phyloP scores from a whole-genome alignment of 2,113 vertebrate species.

The Chionodraco myersi region DNA sequence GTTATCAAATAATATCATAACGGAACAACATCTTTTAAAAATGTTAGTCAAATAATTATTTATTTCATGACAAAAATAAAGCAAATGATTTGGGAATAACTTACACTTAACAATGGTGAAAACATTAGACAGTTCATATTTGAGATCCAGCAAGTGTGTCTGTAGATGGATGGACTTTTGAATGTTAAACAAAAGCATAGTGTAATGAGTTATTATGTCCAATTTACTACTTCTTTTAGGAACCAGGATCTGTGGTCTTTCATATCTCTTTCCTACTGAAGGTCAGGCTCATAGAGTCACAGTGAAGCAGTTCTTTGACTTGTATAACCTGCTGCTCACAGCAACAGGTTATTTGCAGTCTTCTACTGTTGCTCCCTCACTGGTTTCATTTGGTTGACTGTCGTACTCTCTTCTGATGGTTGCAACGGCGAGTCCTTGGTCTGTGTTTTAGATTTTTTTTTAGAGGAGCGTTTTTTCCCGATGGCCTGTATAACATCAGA shows the following conservation, averaged over 20 bases:
- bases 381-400: slow-evolving; percentile 8
- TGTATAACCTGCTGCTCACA: not conserved
- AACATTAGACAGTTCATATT: not conserved
- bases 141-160: not conserved
- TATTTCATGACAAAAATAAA: slow-evolving; percentile 5
- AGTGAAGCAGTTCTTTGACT: not conserved
- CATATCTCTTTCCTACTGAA: slow-evolving; percentile 5
- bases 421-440: not conserved
- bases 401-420: not conserved
- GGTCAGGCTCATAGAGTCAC: not conserved
- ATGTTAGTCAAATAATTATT: not conserved
- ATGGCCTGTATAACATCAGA: slow-evolving; percentile 81
- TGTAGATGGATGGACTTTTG: not conserved
- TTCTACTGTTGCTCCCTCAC: not conserved
- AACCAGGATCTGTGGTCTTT: not conserved
- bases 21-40: not conserved
- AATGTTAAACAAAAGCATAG: not conserved
- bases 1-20: not conserved
- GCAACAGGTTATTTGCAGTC: not conserved
- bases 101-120: not conserved
- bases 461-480: slow-evolving; percentile 50
- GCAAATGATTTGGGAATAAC: not conserved
- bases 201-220: not conserved
- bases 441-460: slow-evolving; percentile 25
- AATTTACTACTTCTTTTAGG: not conserved